phyloP scores from a whole-genome alignment of 2,113 vertebrate species.

The Pelvicachromis taeniatus region DNA sequence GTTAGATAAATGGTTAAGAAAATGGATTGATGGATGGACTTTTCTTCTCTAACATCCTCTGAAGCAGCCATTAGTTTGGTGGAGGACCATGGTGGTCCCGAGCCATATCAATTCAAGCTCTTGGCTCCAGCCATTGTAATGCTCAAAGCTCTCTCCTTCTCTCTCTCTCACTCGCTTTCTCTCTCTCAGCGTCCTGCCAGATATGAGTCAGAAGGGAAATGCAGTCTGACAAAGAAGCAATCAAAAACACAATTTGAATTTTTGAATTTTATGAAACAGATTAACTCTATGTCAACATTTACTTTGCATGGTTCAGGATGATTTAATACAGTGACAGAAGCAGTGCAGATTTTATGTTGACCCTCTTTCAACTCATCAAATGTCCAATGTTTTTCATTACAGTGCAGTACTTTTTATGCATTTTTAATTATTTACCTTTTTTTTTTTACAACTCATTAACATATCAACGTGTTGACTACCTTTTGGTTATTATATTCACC shows the following conservation, averaged over 20 bases:
- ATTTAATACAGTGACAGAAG: neutral
- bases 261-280: neutral
- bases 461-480: neutral
- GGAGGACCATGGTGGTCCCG: neutral
- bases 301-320: neutral
- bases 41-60: neutral
- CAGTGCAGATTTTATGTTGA: neutral
- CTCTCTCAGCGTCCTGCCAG: neutral
- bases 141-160: neutral
- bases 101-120: neutral
- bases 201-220: neutral
- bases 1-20: neutral
- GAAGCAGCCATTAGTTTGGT: neutral
- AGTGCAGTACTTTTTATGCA: neutral
- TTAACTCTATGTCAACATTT: neutral
- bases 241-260: neutral
- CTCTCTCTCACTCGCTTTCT: neutral
- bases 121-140: neutral
- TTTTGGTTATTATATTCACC: neutral
- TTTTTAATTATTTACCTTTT: neutral
- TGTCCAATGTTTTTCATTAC: neutral
- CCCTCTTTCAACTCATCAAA: neutral
- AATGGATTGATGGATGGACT: neutral
- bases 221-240: neutral
- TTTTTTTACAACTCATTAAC: neutral